Conservation (phyloP, 2,888 invertebrate genomes). For the Listrodromus nycthemerus region DNA sequence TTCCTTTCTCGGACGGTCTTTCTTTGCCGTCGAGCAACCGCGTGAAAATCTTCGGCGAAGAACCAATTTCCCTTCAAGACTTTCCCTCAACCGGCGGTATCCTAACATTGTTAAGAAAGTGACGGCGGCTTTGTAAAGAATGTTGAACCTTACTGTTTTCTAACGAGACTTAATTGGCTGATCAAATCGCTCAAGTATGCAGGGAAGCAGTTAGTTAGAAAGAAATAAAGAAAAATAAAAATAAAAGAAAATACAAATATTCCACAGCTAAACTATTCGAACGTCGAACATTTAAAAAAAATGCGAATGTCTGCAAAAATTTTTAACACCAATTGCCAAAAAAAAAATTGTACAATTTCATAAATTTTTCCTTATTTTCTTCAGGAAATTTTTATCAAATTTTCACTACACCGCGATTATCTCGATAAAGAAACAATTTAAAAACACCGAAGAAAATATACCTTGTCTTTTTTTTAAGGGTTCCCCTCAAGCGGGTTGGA, state of each 20-base stretch:
- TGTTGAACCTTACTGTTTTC: constrained; percentile 32
- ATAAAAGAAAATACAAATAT: too few relatives aligned
- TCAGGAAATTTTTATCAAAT: not conserved
- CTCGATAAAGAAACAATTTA: not conserved
- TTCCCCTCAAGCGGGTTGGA: not conserved
- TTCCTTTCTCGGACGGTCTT: not conserved
- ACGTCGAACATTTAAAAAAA: too few relatives aligned
- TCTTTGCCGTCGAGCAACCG: not conserved
- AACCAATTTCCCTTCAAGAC: not conserved
- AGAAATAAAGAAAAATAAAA: too few relatives aligned
- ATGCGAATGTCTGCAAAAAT: too few relatives aligned
- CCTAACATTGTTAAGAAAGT: not conserved
- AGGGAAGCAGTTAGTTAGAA: not conserved
- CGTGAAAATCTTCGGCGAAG: not conserved
- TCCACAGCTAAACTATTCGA: too few relatives aligned
- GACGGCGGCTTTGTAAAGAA: constrained; percentile 38
- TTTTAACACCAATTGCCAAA: too few relatives aligned
- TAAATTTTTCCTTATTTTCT: too few relatives aligned
- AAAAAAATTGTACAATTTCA: too few relatives aligned
- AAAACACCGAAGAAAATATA: not conserved
- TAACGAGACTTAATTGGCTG: constrained; percentile 55
- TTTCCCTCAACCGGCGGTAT: not conserved
- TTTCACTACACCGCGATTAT: not conserved
- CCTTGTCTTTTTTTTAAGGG: not conserved
- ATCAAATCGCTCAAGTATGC: constrained; percentile 62